Conservation (phyloP, 2,113 vertebrate species). For the Rhipidura dahli region DNA sequence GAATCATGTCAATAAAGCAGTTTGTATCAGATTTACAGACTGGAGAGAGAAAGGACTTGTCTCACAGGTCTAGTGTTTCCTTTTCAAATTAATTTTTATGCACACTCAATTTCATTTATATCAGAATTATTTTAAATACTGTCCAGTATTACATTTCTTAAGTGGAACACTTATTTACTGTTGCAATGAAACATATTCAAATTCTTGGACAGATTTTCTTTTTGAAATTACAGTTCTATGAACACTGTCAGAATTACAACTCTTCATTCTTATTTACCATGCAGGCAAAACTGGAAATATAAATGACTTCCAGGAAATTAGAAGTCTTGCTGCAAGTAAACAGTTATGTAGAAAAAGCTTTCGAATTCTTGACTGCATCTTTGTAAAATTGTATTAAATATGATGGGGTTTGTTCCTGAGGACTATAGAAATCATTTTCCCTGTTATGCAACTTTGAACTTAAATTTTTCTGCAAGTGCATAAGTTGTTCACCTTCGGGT, state of each 20-base stretch:
- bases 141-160: neutral
- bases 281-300: neutral
- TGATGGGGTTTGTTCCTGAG: neutral
- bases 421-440: neutral
- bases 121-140: neutral
- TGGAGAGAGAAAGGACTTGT: neutral
- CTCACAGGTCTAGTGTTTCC: neutral
- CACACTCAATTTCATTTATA: neutral
- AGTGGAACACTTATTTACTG: neutral
- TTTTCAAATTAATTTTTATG: neutral
- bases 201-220: neutral
- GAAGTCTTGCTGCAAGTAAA: neutral
- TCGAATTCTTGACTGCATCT: neutral
- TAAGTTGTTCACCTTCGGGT: neutral
- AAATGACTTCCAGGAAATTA: neutral
- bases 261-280: neutral
- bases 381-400: neutral
- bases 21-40: neutral
- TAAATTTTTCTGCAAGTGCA: neutral
- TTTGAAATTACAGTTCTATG: neutral
- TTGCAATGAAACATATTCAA: neutral
- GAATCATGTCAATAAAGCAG: neutral
- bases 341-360: neutral
- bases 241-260: neutral
- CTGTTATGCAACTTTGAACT: neutral